Conservation (phyloP, 2,113 vertebrate species). For the Zosterops hypoxanthus region DNA sequence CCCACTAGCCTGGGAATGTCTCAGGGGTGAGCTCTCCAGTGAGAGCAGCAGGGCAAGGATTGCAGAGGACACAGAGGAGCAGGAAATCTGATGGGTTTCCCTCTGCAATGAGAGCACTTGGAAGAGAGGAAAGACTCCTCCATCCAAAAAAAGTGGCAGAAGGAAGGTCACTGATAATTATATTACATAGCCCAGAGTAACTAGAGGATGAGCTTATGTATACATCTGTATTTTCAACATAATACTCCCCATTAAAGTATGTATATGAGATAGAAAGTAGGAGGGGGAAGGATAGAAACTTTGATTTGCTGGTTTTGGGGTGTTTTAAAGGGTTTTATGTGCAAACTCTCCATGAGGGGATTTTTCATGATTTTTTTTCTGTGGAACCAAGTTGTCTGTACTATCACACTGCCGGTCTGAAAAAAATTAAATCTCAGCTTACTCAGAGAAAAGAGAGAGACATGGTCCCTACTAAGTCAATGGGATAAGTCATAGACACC, state of each 20-base stretch:
- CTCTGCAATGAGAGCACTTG: background rate
- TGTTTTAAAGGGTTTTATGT: background rate
- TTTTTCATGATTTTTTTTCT: background rate
- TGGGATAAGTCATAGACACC: background rate
- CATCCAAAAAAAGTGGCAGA: background rate
- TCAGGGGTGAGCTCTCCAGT: constrained; percentile 55
- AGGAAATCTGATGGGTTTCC: background rate
- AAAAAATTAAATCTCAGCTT: background rate
- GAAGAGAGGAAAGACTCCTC: background rate
- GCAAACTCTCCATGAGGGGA: rapidly evolving
- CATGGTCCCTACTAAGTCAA: background rate
- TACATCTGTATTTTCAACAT: background rate
- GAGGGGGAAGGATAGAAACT: background rate
- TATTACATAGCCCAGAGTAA: background rate
- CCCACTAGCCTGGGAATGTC: constrained; percentile 56
- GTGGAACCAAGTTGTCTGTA: background rate
- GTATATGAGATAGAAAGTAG: background rate
- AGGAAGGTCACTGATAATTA: background rate
- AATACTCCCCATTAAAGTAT: background rate
- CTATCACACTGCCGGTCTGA: background rate
- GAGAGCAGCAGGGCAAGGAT: background rate
- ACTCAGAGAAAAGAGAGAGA: background rate
- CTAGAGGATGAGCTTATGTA: background rate
- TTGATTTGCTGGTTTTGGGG: background rate
- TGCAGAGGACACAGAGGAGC: background rate